These are phyloP conservation scores for Lutjanus erythropterus DNA, from an alignment of 2,113 vertebrate genomes.

Conservation along the genomic window DNA sequence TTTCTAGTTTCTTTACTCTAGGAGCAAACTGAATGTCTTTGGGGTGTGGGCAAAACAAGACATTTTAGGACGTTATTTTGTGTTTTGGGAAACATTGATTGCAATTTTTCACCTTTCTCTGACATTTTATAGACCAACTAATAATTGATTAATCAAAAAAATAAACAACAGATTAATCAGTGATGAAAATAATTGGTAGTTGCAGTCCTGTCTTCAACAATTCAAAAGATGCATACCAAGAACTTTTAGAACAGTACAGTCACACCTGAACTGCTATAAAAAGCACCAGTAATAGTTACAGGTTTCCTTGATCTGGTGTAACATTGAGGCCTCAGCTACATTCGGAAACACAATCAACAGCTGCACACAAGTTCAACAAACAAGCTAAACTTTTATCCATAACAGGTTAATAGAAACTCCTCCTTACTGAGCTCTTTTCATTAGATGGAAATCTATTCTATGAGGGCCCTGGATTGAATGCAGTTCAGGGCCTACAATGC, in stretches of 20 bases:
- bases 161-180: no score
- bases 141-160: no score
- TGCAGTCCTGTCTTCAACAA: not conserved
- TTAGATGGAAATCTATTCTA: slow-evolving; percentile 77
- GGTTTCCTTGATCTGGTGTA: not conserved
- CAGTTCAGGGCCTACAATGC: slow-evolving; percentile 74
- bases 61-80: no score
- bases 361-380: slow-evolving; percentile 48
- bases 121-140: no score
- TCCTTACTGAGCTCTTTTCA: slow-evolving; percentile 63
- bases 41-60: no score
- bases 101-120: no score
- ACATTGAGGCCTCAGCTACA: not conserved
- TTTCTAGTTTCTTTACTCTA: no score
- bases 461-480: slow-evolving; percentile 62
- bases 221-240: not conserved
- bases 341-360: slow-evolving; percentile 39
- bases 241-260: not conserved
- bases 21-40: no score
- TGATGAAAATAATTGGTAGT: no score
- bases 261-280: not conserved
- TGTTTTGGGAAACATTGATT: no score
- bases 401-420: slow-evolving; percentile 56
- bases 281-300: not conserved
- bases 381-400: slow-evolving; percentile 71